These are phyloP conservation scores for Plectus sambesii DNA, from an alignment of 1,140 invertebrate genomes.

Conservation along the genomic window DNA sequence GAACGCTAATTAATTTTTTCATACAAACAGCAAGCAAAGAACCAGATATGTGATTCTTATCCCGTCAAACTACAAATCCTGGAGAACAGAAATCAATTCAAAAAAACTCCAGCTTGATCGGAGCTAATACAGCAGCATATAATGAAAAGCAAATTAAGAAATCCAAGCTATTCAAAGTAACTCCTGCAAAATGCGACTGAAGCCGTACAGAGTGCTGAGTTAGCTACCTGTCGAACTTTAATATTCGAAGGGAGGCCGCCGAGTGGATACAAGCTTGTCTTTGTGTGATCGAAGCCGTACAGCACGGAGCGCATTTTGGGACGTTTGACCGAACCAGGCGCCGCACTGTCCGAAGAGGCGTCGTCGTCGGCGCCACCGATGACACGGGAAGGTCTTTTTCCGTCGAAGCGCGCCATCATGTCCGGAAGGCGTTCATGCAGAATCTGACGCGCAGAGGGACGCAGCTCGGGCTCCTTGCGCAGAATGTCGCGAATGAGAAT, in stretches of 20 bases:
- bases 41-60: too few relatives aligned
- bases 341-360: conserved; percentile 1
- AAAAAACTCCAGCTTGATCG: too few relatives aligned
- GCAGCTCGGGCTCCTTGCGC: conserved; percentile 47
- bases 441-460: conserved; percentile 53
- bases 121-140: too few relatives aligned
- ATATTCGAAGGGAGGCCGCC: conserved; percentile 46
- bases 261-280: conserved; percentile 45
- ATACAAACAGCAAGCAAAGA: too few relatives aligned
- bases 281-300: conserved; percentile 48
- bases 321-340: conserved; percentile 1
- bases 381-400: too few relatives aligned
- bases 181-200: conserved; percentile 13
- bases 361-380: not conserved
- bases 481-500: conserved; percentile 50
- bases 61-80: too few relatives aligned
- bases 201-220: not conserved
- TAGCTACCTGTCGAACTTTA: conserved; percentile 49
- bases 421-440: too few relatives aligned
- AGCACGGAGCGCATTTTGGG: conserved; percentile 47
- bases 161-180: too few relatives aligned
- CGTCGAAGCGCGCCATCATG: too few relatives aligned
- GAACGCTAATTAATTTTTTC: too few relatives aligned
- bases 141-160: too few relatives aligned
- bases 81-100: too few relatives aligned